phyloP scores from a whole-genome alignment of 2,888 invertebrate genomes.

The Eupithecia dodoneata region DNA sequence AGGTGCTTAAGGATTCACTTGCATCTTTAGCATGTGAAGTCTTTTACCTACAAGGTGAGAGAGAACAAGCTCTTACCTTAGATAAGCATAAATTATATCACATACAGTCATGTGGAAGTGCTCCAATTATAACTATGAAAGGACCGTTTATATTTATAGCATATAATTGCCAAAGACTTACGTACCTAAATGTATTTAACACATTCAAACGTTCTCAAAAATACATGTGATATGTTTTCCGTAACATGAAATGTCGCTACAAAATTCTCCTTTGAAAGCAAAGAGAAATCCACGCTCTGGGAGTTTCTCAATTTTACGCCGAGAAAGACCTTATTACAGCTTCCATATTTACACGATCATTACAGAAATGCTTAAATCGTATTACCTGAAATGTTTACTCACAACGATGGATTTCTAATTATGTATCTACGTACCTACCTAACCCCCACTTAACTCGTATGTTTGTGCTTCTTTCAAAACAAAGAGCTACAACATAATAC shows the following conservation, averaged over 20 bases:
- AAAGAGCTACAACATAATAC: background rate
- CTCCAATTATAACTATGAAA: slow-evolving; percentile 4
- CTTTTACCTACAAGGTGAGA: background rate
- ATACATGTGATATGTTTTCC: slow-evolving; percentile 1
- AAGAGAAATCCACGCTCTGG: slow-evolving; percentile 12
- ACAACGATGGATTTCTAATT: slow-evolving; percentile 4
- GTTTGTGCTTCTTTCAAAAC: slow-evolving; percentile 1
- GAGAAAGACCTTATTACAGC: slow-evolving; percentile 16
- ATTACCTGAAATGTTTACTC: slow-evolving; percentile 8
- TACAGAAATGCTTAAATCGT: background rate
- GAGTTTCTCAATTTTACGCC: slow-evolving; percentile 21
- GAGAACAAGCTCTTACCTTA: background rate
- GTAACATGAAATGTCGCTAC: slow-evolving; percentile 18
- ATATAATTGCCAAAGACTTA: background rate
- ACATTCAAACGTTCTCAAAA: background rate
- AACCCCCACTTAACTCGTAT: background rate
- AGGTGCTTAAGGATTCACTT: background rate
- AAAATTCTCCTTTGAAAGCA: slow-evolving; percentile 21
- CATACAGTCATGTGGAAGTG: background rate
- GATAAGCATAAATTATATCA: background rate
- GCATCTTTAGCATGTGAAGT: background rate
- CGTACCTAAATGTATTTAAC: background rate
- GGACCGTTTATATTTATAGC: background rate
- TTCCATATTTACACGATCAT: slow-evolving; percentile 19
- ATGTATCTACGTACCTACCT: background rate